These are phyloP conservation scores for Leucoraja ocellata DNA, from an alignment of 2,797 vertebrate species.

Conservation along the genomic window DNA sequence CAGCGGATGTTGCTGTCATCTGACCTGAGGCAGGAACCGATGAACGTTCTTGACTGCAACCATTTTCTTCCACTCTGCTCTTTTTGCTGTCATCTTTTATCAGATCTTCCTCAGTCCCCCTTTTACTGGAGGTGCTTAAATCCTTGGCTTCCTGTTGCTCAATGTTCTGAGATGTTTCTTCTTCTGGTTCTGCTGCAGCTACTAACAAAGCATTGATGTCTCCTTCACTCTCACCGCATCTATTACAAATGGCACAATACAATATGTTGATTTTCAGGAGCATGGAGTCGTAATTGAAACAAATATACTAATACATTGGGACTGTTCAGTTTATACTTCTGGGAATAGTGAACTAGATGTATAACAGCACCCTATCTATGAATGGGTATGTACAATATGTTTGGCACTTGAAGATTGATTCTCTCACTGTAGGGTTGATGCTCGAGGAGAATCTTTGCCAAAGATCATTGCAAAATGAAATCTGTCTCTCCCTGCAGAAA, in stretches of 20 bases:
- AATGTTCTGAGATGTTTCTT: conserved; percentile 41
- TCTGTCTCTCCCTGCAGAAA: too few relatives aligned
- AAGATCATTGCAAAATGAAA: too few relatives aligned
- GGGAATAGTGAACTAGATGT: too few relatives aligned
- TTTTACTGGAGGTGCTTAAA: conserved; percentile 57
- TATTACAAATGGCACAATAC: conserved; percentile 51
- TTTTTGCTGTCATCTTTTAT: conserved; percentile 65
- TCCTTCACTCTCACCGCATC: conserved; percentile 53
- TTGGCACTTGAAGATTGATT: too few relatives aligned
- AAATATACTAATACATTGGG: neutral
- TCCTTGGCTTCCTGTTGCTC: conserved; percentile 46
- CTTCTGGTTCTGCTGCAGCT: conserved; percentile 42
- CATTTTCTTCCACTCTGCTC: conserved; percentile 54
- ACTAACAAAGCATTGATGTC: conserved; percentile 21
- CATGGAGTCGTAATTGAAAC: too few relatives aligned
- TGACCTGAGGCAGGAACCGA: neutral
- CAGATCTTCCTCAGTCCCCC: conserved; percentile 52
- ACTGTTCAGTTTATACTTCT: neutral
- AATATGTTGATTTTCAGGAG: neutral
- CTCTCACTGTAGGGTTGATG: too few relatives aligned
- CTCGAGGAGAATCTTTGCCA: too few relatives aligned
- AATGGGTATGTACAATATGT: too few relatives aligned
- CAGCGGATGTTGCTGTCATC: conserved; percentile 36
- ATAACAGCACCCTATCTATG: too few relatives aligned
- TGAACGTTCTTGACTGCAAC: conserved; percentile 41